Evolutionary conservation across 2,888 invertebrate genomes (phyloP).

Genomic region (Phortica magna): DNA sequence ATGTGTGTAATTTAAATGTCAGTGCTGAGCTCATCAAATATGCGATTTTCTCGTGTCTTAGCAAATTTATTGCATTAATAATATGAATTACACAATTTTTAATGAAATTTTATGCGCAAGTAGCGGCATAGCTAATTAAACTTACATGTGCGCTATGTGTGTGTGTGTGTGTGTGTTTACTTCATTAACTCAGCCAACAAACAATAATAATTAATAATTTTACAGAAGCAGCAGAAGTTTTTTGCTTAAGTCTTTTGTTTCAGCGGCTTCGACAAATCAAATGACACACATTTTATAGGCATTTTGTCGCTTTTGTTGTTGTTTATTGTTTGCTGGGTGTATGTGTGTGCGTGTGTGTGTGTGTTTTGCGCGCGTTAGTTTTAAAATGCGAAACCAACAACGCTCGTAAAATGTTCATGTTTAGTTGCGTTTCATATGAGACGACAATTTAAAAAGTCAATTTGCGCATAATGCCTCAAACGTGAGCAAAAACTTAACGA

Average conservation of each 20-base stretch:
- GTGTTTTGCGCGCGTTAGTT: no score
- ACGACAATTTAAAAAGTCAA: conserved; percentile 72
- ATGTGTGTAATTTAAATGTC: not conserved
- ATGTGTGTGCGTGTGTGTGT: no score
- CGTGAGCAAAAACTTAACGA: conserved; percentile 72
- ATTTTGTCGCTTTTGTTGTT: conserved; percentile 30
- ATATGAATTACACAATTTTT: not conserved
- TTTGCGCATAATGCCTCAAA: conserved; percentile 73
- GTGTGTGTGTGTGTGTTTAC: not conserved
- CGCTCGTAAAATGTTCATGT: conserved; percentile 68
- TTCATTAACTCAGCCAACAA: not conserved
- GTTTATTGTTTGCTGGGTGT: no score
- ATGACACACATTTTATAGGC: conserved; percentile 19
- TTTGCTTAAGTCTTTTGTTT: conserved; percentile 35
- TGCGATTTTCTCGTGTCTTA: not conserved
- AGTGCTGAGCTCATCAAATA: not conserved
- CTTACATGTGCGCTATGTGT: no score
- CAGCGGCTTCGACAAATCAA: not conserved
- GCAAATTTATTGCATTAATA: not conserved
- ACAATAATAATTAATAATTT: not conserved
- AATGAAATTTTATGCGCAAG: not conserved
- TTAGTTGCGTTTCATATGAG: conserved; percentile 68
- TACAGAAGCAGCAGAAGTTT: conserved; percentile 6
- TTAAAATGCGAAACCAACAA: conserved; percentile 73
- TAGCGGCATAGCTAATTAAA: not conserved